Evolutionary conservation across 2,797 vertebrate species (phyloP).

Genomic region (Coracias cyanogaster): DNA sequence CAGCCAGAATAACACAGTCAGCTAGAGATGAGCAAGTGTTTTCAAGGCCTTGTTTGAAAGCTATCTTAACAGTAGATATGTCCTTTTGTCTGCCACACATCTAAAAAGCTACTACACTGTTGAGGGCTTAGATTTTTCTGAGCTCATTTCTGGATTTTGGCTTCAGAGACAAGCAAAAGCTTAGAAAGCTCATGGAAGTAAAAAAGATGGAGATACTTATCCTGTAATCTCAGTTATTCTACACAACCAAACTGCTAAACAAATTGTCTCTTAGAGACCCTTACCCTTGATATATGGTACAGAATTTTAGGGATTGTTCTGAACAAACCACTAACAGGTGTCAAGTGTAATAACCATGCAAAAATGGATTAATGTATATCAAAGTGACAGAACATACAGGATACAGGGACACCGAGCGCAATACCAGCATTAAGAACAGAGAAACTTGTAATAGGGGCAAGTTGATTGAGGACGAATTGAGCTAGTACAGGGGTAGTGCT

Average conservation of each 20-base stretch:
- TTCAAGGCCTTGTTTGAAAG: background rate
- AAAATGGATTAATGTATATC: too few relatives aligned
- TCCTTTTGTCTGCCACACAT: background rate
- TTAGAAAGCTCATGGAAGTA: background rate
- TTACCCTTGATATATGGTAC: too few relatives aligned
- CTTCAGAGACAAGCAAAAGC: background rate
- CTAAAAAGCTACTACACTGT: background rate
- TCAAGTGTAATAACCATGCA: too few relatives aligned
- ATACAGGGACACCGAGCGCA: too few relatives aligned
- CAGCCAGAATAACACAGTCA: background rate
- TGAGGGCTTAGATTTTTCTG: background rate
- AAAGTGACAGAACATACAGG: too few relatives aligned
- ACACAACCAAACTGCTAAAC: background rate
- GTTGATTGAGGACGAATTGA: too few relatives aligned
- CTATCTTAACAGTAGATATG: background rate
- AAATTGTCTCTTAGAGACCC: background rate
- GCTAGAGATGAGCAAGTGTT: background rate
- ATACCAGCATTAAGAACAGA: too few relatives aligned
- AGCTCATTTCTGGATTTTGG: background rate
- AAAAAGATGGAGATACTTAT: background rate
- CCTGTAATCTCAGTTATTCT: background rate
- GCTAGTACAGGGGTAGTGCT: too few relatives aligned
- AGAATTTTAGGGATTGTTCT: too few relatives aligned
- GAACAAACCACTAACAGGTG: too few relatives aligned
- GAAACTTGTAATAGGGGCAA: too few relatives aligned